Conservation (phyloP, 2,888 invertebrate species). For the Epistrophe eligans region DNA sequence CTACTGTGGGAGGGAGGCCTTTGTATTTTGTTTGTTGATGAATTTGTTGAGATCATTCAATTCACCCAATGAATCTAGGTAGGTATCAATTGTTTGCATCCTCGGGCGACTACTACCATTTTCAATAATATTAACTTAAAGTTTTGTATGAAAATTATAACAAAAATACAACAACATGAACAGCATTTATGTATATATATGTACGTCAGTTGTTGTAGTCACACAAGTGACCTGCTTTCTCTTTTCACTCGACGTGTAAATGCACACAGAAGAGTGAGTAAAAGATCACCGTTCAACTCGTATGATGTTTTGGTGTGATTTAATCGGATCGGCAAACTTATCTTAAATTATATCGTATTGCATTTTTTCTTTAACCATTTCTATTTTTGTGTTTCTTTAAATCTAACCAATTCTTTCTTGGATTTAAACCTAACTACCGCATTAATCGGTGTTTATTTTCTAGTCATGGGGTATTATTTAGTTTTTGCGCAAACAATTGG, state of each 20-base stretch:
- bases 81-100: constrained; percentile 34
- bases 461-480: constrained; percentile 48
- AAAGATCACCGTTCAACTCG: constrained; percentile 46
- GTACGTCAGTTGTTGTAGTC: constrained; percentile 36
- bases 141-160: constrained; percentile 11
- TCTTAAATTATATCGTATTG: constrained; percentile 63
- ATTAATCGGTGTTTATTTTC: constrained; percentile 39
- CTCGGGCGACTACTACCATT: constrained; percentile 46
- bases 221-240: constrained; percentile 74
- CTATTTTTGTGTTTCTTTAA: not conserved
- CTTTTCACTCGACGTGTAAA: constrained; percentile 62
- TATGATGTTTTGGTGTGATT: constrained; percentile 34
- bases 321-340: constrained; percentile 48
- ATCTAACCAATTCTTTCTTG: constrained; percentile 34
- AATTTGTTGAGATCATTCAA: constrained; percentile 47
- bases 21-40: not conserved
- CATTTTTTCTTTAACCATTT: constrained; percentile 18
- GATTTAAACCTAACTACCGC: constrained; percentile 40
- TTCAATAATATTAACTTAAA: constrained; percentile 29
- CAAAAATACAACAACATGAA: not conserved
- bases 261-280: constrained; percentile 45
- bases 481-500: constrained; percentile 52
- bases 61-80: constrained; percentile 33
- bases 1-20: too few species aligned
- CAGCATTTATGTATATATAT: not conserved